Conservation (phyloP, 1,140 invertebrate genomes). For the Megathymus violae region DNA sequence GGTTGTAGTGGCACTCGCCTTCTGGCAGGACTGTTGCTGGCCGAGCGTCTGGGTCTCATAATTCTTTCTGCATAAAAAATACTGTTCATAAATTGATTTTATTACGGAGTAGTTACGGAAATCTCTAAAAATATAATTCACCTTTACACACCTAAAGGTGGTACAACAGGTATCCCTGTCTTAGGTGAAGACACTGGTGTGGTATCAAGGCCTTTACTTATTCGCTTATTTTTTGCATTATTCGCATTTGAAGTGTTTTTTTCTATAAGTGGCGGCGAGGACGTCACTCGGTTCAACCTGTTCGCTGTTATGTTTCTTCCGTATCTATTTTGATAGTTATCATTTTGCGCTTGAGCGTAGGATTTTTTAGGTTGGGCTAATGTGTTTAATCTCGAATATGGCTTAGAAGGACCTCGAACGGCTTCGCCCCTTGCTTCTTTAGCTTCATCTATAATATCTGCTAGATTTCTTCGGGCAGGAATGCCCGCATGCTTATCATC, state of each 20-base stretch:
- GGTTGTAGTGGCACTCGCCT: slow-evolving; percentile 28
- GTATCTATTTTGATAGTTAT: slow-evolving; percentile 55
- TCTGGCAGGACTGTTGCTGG: slow-evolving; percentile 45
- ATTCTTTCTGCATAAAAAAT: slow-evolving; percentile 27
- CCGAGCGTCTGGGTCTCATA: slow-evolving; percentile 35
- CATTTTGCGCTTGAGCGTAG: slow-evolving; percentile 60
- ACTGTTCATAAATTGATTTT: slow-evolving; percentile 3
- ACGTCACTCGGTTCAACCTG: slow-evolving; percentile 43
- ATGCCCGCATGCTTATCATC: slow-evolving; percentile 41
- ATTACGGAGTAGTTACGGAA: slow-evolving; percentile 8
- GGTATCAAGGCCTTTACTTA: slow-evolving; percentile 31
- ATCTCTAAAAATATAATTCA: slow-evolving; percentile 55
- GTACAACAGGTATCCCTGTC: slow-evolving; percentile 24
- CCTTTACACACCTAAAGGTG: slow-evolving; percentile 75
- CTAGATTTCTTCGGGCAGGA: slow-evolving; percentile 50
- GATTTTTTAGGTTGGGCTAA: slow-evolving; percentile 70
- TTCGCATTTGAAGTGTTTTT: slow-evolving; percentile 34
- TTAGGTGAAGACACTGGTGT: slow-evolving; percentile 27
- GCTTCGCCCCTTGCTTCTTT: slow-evolving; percentile 75
- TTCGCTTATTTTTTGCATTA: slow-evolving; percentile 42
- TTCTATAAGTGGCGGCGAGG: slow-evolving; percentile 34
- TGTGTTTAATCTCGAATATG: slow-evolving; percentile 57
- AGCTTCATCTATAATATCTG: slow-evolving; percentile 66
- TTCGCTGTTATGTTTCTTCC: slow-evolving; percentile 48
- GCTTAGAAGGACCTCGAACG: slow-evolving; percentile 65